Evolutionary conservation across 1,140 invertebrate genomes (phyloP).

Genomic region (Acromyrmex charruanus): DNA sequence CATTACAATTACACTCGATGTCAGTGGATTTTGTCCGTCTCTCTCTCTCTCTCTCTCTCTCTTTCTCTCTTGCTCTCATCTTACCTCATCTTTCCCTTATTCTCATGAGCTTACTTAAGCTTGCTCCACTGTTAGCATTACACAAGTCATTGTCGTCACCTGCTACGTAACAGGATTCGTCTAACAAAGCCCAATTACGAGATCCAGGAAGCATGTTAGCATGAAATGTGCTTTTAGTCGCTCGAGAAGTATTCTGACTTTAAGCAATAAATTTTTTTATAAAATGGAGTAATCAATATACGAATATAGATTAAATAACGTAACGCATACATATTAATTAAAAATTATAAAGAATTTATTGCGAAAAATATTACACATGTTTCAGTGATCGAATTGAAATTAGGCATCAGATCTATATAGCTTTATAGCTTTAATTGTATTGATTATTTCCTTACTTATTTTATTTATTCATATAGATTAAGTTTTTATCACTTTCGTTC

Average conservation of each 20-base stretch:
- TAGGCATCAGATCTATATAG: too few relatives aligned
- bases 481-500: conserved; percentile 16
- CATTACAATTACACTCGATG: conserved; percentile 39
- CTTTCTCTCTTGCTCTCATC: background rate
- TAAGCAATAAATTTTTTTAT: background rate
- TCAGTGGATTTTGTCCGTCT: conserved; percentile 46
- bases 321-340: background rate
- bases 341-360: too few relatives aligned
- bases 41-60: conserved; percentile 36
- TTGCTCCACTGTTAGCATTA: conserved; percentile 40
- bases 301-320: background rate
- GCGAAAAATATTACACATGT: too few relatives aligned
- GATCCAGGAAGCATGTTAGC: conserved; percentile 15
- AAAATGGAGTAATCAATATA: background rate
- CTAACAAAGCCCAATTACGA: conserved; percentile 46
- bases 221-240: conserved; percentile 36
- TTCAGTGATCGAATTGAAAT: too few relatives aligned
- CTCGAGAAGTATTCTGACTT: background rate
- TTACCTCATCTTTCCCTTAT: background rate
- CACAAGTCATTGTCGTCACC: conserved; percentile 55
- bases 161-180: conserved; percentile 36
- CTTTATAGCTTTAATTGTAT: too few relatives aligned
- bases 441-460: too few relatives aligned
- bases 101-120: conserved; percentile 41
- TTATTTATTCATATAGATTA: background rate